phyloP scores from a whole-genome alignment of 2,888 invertebrate genomes.

The Isotomurus palustris region DNA sequence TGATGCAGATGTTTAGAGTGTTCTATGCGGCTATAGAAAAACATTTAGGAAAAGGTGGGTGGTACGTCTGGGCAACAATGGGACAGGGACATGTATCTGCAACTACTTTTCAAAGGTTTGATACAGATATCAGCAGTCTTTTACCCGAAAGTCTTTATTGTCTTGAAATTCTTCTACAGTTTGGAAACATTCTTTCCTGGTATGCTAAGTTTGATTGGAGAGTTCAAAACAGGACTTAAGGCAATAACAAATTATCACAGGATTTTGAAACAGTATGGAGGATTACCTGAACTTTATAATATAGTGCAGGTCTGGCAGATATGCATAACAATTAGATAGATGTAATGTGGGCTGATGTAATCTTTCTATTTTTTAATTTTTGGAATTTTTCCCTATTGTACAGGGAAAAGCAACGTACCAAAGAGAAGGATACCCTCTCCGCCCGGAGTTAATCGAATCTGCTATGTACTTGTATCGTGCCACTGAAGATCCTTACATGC shows the following conservation, averaged over 20 bases:
- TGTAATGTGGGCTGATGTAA: neutral
- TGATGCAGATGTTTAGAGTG: conserved; percentile 86
- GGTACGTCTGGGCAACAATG: conserved; percentile 99
- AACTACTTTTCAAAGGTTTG: conserved; percentile 41
- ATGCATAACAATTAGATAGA: neutral
- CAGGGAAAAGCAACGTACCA: conserved; percentile 72
- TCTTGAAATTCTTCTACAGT: conserved; percentile 53
- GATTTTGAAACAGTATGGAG: conserved; percentile 96
- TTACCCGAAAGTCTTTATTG: neutral
- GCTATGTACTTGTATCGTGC: conserved; percentile 93
- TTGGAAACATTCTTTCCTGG: conserved; percentile 99
- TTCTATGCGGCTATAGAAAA: conserved; percentile 72
- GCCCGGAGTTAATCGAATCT: conserved; percentile 95
- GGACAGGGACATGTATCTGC: conserved; percentile 83
- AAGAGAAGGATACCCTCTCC: conserved; percentile 60
- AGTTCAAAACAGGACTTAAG: conserved; percentile 83
- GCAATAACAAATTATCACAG: conserved; percentile 93
- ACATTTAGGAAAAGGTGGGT: conserved; percentile 87
- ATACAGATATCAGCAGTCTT: neutral
- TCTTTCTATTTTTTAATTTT: neutral
- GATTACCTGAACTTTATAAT: conserved; percentile 96
- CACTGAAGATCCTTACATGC: conserved; percentile 84
- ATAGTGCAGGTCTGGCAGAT: conserved; percentile 64
- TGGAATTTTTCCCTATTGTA: conserved; percentile 8
- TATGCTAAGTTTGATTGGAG: conserved; percentile 78